Base-by-base conservation (phyloP, 2,888 invertebrate genomes). In the Machimus rusticus region DNA sequence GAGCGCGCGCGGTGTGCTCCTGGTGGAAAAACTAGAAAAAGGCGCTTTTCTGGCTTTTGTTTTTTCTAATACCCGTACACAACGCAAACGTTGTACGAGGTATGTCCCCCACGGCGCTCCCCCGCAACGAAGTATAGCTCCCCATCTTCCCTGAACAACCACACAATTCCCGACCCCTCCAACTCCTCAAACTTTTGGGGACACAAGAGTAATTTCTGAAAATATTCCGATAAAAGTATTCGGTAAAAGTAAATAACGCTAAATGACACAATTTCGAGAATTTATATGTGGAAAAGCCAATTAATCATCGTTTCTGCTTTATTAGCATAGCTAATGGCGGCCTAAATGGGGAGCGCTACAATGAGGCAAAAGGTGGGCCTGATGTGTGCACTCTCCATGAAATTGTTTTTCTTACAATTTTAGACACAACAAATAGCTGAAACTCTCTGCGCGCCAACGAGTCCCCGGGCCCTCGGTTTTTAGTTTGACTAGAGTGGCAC, bases 261-360 rank as follows among this genome's bases (percentile, higher is more conserved):
- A 85, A 85, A 85, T 74, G 85, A 74, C 85, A 85, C 85, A 85
- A 85, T 85, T 85, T 85, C 57, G 85, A 46, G 74, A 74, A 85
- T 85, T 85, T 85, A 85, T 85, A 85, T 85, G 85, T 74, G 74
- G 85, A 85, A 74, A 85, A 85, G 85, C 85, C 85, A 85, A 85
- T 85, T 85, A 85, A 85, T 85, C 85, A 85, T 85, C 85, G 85
- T 85, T 85, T 85, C 85, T 74, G 74, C 74, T 85, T 85, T 85
- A 85, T 85, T 85, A 85, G 85, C 85, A 85, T 85, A 85, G 74
- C 85, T 74, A 85, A 85, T 85, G 85, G 85, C 51, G 85, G 74
- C 74, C 74, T 43, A 46, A 85, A 85, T 85, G 74, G 74, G 46
- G 31, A 43, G 74, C 43, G 28, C 37, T 66, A 66, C 37, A 66